Evolutionary conservation across 2,113 vertebrate genomes (phyloP).

Genomic region (Eclectus roratus): DNA sequence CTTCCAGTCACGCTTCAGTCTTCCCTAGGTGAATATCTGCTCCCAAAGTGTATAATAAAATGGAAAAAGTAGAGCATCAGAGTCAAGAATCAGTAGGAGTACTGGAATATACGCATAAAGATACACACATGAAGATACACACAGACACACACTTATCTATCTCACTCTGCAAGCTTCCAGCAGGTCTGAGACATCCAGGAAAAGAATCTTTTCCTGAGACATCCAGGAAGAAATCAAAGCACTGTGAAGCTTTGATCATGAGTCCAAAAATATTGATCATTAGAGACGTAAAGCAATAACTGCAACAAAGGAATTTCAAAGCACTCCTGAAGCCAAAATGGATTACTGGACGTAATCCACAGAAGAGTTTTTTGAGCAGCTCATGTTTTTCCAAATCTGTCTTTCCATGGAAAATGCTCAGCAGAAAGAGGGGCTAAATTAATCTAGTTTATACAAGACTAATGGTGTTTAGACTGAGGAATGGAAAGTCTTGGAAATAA

Average conservation of each 20-base stretch:
- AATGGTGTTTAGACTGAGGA: neutral
- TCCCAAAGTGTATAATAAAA: neutral
- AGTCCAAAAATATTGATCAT: neutral
- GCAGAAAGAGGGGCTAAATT: neutral
- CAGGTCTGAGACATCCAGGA: neutral
- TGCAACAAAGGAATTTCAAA: neutral
- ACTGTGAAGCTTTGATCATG: neutral
- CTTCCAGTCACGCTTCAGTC: neutral
- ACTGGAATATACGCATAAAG: neutral
- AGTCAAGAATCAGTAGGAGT: neutral
- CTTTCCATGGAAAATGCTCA: neutral
- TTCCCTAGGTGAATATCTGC: neutral
- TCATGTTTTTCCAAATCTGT: neutral
- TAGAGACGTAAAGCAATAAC: neutral
- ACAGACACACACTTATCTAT: neutral
- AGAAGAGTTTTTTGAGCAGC: neutral
- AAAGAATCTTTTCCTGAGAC: neutral
- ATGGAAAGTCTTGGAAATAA: neutral
- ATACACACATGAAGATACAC: neutral
- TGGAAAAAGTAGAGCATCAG: neutral
- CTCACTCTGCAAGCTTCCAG: neutral
- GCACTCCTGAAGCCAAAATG: neutral
- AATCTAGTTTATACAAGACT: neutral
- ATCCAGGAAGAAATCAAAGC: neutral
- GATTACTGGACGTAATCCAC: neutral